These are phyloP conservation scores for Chlamydotis undulata DNA, from an alignment of 2,113 vertebrate genomes.

Conservation along the genomic window DNA sequence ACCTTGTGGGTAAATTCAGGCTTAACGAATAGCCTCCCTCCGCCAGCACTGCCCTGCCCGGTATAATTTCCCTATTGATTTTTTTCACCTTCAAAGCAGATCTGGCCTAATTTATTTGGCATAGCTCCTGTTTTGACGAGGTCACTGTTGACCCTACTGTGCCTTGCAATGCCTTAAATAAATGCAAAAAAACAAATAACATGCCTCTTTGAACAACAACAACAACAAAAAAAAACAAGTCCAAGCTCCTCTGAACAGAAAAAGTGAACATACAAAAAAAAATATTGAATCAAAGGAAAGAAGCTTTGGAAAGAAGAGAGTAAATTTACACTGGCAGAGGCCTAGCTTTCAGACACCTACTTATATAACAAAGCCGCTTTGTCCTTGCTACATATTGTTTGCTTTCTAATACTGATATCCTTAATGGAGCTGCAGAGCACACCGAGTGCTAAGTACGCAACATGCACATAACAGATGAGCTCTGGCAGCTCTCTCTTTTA, in stretches of 20 bases:
- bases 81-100: background rate
- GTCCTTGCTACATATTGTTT: conserved; percentile 31
- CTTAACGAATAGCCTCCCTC: no score
- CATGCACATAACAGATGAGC: background rate
- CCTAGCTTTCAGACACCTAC: background rate
- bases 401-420: background rate
- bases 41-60: background rate
- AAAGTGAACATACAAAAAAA: background rate
- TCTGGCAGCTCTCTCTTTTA: background rate
- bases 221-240: background rate
- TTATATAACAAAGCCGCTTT: conserved; percentile 20
- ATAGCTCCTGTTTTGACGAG: background rate
- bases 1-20: background rate
- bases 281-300: background rate
- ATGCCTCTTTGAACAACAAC: background rate
- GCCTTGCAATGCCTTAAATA: background rate
- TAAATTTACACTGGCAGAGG: background rate
- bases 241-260: background rate
- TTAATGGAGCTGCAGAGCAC: background rate
- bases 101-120: background rate
- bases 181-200: background rate
- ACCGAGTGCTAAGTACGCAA: background rate
- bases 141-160: background rate
- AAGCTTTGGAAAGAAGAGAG: background rate
- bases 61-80: background rate